phyloP scores from a whole-genome alignment of 2,113 vertebrate genomes.

The Anguilla rostrata region DNA sequence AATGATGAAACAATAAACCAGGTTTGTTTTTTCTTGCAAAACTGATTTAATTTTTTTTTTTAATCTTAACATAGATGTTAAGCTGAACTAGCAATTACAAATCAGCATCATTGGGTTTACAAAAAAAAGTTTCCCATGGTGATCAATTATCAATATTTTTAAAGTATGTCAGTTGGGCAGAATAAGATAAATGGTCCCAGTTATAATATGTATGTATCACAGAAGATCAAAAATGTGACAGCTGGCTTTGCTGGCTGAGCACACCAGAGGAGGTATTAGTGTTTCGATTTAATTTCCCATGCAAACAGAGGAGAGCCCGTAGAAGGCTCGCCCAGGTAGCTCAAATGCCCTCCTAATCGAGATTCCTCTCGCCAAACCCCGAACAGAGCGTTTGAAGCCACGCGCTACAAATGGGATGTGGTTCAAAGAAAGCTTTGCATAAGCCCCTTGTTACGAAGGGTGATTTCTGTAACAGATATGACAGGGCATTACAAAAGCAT shows the following conservation, averaged over 20 bases:
- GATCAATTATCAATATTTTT: not conserved
- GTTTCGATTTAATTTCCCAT: constrained; percentile 28
- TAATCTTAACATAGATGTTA: not conserved
- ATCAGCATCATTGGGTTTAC: not conserved
- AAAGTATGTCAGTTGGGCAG: not conserved
- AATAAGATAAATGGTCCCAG: not conserved
- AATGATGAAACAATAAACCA: not conserved
- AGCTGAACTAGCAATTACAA: not conserved
- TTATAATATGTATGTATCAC: constrained; percentile 45
- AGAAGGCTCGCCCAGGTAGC: constrained; percentile 31
- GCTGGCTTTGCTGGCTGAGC: constrained; percentile 52
- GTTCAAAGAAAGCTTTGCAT: constrained; percentile 44
- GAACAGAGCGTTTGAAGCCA: constrained; percentile 39
- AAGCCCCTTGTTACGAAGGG: constrained; percentile 37
- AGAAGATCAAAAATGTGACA: constrained; percentile 50
- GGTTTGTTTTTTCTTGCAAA: not conserved
- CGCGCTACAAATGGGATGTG: constrained; percentile 54
- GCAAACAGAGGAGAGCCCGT: constrained; percentile 8
- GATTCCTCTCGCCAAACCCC: constrained; percentile 26
- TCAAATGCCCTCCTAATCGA: constrained; percentile 19
- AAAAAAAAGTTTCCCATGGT: not conserved
- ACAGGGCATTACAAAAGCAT: constrained; percentile 33
- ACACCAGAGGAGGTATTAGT: constrained; percentile 45
- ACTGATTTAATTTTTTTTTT: not conserved
- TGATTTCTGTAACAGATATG: constrained; percentile 55